Evolutionary conservation across 2,113 vertebrate genomes (phyloP).

Genomic region (Corythoichthys intestinalis): DNA sequence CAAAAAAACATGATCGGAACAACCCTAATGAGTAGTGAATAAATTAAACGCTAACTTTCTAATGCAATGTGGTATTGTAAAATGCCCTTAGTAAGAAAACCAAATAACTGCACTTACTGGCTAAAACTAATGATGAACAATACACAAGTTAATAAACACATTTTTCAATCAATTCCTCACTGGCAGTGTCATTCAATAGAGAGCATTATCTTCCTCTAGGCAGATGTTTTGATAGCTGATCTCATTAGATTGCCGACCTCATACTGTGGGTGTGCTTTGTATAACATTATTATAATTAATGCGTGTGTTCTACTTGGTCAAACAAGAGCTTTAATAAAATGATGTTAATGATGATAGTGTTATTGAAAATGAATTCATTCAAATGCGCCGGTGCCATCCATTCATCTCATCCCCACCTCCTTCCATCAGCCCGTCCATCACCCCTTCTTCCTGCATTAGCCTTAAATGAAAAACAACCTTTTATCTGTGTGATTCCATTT

Average conservation of each 20-base stretch:
- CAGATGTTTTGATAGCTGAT: conserved; percentile 7
- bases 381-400: neutral
- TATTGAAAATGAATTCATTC: conserved; percentile 45
- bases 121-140: neutral
- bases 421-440: conserved; percentile 24
- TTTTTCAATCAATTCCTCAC: neutral
- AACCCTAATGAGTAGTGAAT: too few relatives aligned
- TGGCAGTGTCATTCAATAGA: neutral
- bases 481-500: conserved; percentile 71
- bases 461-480: conserved; percentile 61
- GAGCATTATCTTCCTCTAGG: neutral
- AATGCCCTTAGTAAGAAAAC: neutral
- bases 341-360: conserved; percentile 36
- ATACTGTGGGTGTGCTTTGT: neutral
- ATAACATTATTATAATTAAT: neutral
- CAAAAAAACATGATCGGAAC: too few relatives aligned
- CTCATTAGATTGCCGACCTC: conserved; percentile 1
- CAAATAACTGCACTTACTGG: neutral
- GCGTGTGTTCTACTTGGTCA: conserved; percentile 26
- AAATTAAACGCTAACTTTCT: neutral
- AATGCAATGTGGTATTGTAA: neutral
- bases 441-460: conserved; percentile 34
- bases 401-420: conserved; percentile 27
- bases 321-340: conserved; percentile 38
- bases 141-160: neutral